Conservation (phyloP, 2,888 invertebrate species). For the Sericinus montela region DNA sequence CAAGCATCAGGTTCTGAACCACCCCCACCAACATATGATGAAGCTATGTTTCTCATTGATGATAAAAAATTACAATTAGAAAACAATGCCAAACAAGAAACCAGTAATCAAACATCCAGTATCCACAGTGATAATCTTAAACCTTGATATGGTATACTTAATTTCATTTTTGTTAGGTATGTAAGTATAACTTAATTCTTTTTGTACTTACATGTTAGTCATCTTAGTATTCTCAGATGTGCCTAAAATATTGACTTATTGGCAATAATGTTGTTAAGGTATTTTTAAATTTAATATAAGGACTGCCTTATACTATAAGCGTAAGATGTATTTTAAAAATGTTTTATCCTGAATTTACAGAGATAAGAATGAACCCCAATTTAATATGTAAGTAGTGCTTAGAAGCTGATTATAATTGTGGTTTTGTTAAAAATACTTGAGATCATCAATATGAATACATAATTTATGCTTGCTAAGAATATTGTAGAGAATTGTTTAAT, state of each 20-base stretch:
- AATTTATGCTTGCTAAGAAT: too few relatives aligned
- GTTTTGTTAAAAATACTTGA: too few relatives aligned
- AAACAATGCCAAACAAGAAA: slow-evolving; percentile 58
- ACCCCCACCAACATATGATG: slow-evolving; percentile 82
- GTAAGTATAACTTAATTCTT: slow-evolving; percentile 66
- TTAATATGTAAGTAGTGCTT: too few relatives aligned
- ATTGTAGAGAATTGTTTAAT: too few relatives aligned
- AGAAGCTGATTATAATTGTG: too few relatives aligned
- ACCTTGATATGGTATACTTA: slow-evolving; percentile 45
- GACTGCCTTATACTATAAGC: slow-evolving; percentile 18
- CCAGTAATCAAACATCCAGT: slow-evolving; percentile 48
- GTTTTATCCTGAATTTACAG: not conserved
- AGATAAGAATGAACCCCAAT: too few relatives aligned
- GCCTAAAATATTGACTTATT: slow-evolving; percentile 68
- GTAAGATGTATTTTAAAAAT: slow-evolving; percentile 18
- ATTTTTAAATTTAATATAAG: slow-evolving; percentile 8
- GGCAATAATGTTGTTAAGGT: slow-evolving; percentile 48
- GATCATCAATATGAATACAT: too few relatives aligned
- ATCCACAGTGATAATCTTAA: slow-evolving; percentile 50
- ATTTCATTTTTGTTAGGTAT: slow-evolving; percentile 30
- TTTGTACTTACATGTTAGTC: slow-evolving; percentile 71
- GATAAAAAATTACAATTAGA: slow-evolving; percentile 58
- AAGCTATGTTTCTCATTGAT: slow-evolving; percentile 79
- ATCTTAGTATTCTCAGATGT: slow-evolving; percentile 65
- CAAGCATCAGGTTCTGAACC: slow-evolving; percentile 74